These are phyloP conservation scores for Protula sp. DNA, from an alignment of 2,888 invertebrate genomes.

Conservation along the genomic window DNA sequence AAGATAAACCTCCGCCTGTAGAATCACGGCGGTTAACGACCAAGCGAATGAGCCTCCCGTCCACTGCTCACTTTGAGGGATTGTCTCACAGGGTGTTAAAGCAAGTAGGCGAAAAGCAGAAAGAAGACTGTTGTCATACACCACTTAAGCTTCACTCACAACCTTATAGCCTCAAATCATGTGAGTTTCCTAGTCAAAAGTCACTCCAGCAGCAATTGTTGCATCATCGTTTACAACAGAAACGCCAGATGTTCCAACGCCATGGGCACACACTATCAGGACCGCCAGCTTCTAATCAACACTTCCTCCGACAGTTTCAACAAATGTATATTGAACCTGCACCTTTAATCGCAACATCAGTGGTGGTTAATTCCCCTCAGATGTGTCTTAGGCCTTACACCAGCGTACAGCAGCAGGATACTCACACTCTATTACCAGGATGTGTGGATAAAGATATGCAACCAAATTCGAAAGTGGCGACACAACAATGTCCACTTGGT, in stretches of 20 bases:
- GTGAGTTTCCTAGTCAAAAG: conserved; percentile 9
- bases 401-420: no score
- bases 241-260: conserved; percentile 76
- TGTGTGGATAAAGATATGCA: no score
- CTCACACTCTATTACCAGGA: no score
- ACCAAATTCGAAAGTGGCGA: no score
- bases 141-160: not conserved
- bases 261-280: conserved; percentile 59
- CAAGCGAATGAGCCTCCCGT: conserved; percentile 15
- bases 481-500: no score
- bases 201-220: conserved; percentile 70
- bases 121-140: no score
- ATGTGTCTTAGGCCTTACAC: no score
- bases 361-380: no score
- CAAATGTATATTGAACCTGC: conserved; percentile 13
- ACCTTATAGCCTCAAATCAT: conserved; percentile 2
- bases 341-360: not conserved
- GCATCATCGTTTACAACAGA: conserved; percentile 79
- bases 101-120: conserved; percentile 48
- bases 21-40: conserved; percentile 5
- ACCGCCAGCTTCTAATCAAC: not conserved
- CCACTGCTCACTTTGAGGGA: conserved; percentile 43
- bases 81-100: conserved; percentile 47
- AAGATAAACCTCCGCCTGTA: conserved; percentile 21
- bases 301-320: conserved; percentile 12